Conservation (phyloP, 2,888 invertebrate genomes). For the Papilio protenor region DNA sequence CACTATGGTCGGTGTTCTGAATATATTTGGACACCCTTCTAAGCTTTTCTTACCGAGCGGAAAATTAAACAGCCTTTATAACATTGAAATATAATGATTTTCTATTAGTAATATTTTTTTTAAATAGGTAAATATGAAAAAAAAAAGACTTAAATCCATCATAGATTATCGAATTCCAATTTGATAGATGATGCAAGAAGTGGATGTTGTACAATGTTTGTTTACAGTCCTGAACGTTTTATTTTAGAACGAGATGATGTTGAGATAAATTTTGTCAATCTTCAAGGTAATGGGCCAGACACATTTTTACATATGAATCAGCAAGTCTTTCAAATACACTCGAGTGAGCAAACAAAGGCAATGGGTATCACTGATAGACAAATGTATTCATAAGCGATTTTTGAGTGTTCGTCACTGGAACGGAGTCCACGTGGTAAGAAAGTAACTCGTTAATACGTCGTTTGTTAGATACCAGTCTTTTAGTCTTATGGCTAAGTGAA, state of each 20-base stretch:
- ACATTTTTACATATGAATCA: constrained; percentile 39
- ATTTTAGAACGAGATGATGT: constrained; percentile 1
- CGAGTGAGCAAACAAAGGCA: constrained; percentile 59
- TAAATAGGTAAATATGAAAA: too few relatives aligned
- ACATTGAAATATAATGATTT: neutral
- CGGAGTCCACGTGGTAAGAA: constrained; percentile 8
- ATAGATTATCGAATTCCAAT: neutral
- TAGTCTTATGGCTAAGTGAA: neutral
- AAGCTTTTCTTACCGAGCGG: neutral
- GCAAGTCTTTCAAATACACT: constrained; percentile 55
- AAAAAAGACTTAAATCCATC: neutral
- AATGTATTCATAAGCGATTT: constrained; percentile 46
- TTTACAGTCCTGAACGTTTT: neutral
- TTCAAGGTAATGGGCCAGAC: constrained; percentile 2
- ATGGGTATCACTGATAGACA: constrained; percentile 64
- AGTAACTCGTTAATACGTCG: constrained; percentile 26
- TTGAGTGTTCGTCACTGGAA: constrained; percentile 18
- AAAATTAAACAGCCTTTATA: neutral
- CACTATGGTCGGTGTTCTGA: neutral
- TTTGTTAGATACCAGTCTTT: constrained; percentile 22
- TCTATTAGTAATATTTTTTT: neutral
- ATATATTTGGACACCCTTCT: neutral
- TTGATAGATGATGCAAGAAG: neutral
- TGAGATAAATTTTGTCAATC: constrained; percentile 21
- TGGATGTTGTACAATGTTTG: too few relatives aligned